Percentiles rank a stretch among this genome's conserved stretches.
phyloP scores from a whole-genome alignment of 2,888 invertebrate species.

The Pseudeuparius sepicola region DNA sequence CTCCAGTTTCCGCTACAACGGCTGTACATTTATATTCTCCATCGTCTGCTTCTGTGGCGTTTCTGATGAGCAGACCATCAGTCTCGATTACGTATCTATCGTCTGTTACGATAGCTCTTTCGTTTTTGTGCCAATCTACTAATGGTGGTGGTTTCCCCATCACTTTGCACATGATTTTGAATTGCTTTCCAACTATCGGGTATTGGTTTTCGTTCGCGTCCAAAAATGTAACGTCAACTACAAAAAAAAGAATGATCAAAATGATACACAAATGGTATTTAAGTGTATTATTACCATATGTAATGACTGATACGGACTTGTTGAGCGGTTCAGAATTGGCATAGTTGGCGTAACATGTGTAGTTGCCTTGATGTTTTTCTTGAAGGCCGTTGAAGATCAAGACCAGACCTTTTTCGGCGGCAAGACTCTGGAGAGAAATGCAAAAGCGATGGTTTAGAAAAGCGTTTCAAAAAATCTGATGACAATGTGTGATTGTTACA shows the following conservation, averaged over 20 bases:
- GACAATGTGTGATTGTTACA: too few species aligned
- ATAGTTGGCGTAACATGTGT: constrained; percentile 75
- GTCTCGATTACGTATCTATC: constrained; percentile 64
- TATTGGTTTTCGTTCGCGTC: constrained; percentile 78
- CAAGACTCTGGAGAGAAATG: constrained; percentile 23
- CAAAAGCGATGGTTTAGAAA: too few species aligned
- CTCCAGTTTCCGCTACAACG: constrained; percentile 72
- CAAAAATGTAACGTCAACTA: constrained; percentile 75
- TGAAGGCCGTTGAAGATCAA: constrained; percentile 66
- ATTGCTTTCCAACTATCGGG: constrained; percentile 66
- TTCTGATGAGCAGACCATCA: constrained; percentile 66
- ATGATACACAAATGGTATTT: neutral
- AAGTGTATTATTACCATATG: constrained; percentile 52
- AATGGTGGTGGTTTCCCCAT: constrained; percentile 74
- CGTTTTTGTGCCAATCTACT: constrained; percentile 80
- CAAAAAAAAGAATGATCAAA: constrained; percentile 23
- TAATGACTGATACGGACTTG: constrained; percentile 59
- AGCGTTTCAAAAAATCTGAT: too few species aligned
- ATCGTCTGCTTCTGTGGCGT: constrained; percentile 72
- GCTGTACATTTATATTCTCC: constrained; percentile 81
- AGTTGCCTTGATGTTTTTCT: constrained; percentile 68
- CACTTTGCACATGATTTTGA: constrained; percentile 73
- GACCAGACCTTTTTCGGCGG: constrained; percentile 49
- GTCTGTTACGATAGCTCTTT: constrained; percentile 55
- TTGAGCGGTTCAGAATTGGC: constrained; percentile 56